Conservation (phyloP, 2,113 vertebrate species). For the Nettapus auritus region DNA sequence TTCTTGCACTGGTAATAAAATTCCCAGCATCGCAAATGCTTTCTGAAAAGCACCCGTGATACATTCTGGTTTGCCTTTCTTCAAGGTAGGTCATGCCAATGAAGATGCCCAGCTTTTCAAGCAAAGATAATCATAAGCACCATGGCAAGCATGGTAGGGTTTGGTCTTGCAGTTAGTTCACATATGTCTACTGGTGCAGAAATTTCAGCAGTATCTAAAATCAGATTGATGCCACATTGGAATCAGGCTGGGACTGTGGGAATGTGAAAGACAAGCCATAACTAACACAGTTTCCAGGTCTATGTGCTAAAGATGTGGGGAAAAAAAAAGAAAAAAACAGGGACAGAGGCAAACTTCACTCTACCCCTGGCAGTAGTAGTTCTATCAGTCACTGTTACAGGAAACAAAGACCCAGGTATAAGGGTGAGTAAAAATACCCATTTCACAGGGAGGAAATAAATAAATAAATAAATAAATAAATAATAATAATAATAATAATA, state of each 20-base stretch:
- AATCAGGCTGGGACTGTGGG: not conserved
- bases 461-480: not conserved
- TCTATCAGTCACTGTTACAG: not conserved
- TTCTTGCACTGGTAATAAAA: not conserved
- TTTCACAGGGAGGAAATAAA: not conserved
- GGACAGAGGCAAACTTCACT: not conserved
- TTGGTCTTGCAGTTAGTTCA: not conserved
- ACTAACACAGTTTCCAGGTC: not conserved
- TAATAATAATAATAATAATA: not conserved
- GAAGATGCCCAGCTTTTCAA: not conserved
- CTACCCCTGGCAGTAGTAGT: not conserved
- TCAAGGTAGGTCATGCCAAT: not conserved
- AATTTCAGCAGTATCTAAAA: not conserved
- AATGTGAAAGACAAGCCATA: not conserved
- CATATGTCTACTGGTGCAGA: not conserved
- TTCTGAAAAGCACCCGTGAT: not conserved
- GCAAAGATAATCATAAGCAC: not conserved
- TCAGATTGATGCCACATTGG: not conserved
- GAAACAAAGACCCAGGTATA: not conserved
- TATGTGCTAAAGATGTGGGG: not conserved
- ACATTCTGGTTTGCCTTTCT: not conserved
- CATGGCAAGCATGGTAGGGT: not conserved
- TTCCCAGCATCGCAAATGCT: not conserved
- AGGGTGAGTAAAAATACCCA: not conserved
- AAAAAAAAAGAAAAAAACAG: too few species aligned